Evolutionary conservation across 2,797 vertebrate genomes (phyloP).

Genomic region (Brachymystax lenok): DNA sequence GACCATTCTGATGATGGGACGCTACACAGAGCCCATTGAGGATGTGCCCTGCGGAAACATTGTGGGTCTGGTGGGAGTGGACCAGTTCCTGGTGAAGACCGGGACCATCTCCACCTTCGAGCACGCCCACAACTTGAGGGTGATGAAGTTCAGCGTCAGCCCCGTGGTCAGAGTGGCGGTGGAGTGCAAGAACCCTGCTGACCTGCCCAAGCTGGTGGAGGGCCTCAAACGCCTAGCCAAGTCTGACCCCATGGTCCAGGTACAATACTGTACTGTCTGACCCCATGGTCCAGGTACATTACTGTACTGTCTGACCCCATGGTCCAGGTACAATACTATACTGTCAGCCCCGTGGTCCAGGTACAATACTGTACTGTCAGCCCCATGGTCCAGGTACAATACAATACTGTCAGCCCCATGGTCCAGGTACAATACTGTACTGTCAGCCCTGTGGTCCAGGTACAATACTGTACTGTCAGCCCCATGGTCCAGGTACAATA

Average conservation of each 20-base stretch:
- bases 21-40: slow-evolving; percentile 92
- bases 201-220: slow-evolving; percentile 95
- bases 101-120: slow-evolving; percentile 95
- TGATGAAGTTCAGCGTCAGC: slow-evolving; percentile 98
- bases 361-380: neutral
- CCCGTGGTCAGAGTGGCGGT: slow-evolving; percentile 94
- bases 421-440: neutral
- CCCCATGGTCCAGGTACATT: neutral
- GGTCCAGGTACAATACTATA: neutral
- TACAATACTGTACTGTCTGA: neutral
- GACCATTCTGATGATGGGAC: slow-evolving; percentile 97
- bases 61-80: slow-evolving; percentile 91
- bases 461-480: too few relatives aligned
- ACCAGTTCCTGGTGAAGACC: slow-evolving; percentile 93
- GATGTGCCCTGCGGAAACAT: slow-evolving; percentile 97
- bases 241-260: slow-evolving; percentile 92
- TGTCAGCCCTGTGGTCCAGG: too few relatives aligned
- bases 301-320: neutral
- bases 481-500: too few relatives aligned
- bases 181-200: slow-evolving; percentile 92
- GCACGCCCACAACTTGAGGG: slow-evolving; percentile 92
- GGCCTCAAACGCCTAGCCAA: slow-evolving; percentile 93
- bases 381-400: neutral
- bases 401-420: neutral
- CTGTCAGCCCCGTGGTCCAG: neutral